Evolutionary conservation across 2,797 vertebrate genomes (phyloP).

Genomic region (Ambastaia sidthimunki): DNA sequence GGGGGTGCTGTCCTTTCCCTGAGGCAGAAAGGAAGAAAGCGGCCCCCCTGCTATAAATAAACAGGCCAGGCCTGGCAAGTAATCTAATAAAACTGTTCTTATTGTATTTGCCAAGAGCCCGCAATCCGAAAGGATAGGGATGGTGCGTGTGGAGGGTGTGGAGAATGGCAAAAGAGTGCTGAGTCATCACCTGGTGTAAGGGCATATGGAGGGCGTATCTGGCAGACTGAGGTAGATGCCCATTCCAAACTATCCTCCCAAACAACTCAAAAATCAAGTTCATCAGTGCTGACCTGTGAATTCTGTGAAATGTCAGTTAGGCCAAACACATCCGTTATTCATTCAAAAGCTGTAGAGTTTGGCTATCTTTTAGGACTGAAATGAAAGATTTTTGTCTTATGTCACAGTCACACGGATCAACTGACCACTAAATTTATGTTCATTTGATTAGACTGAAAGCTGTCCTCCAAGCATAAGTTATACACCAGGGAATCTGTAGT

Average conservation of each 20-base stretch:
- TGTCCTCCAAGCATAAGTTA: no score
- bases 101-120: slow-evolving; percentile 53
- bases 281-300: background rate
- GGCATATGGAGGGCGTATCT: background rate
- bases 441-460: no score
- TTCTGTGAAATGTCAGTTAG: background rate
- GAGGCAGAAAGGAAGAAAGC: slow-evolving; percentile 49
- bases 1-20: slow-evolving; percentile 64
- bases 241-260: slow-evolving; percentile 14
- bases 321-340: background rate
- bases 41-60: slow-evolving; percentile 50
- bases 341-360: background rate
- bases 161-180: slow-evolving; percentile 64
- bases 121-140: slow-evolving; percentile 67
- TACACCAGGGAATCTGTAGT: no score
- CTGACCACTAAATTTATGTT: background rate
- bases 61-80: slow-evolving; percentile 55
- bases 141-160: slow-evolving; percentile 59
- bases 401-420: background rate
- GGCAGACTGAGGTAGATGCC: slow-evolving; percentile 15
- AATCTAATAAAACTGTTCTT: slow-evolving; percentile 53
- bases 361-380: background rate
- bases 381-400: background rate
- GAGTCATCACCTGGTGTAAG: slow-evolving; percentile 69
- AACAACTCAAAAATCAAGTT: slow-evolving; percentile 35